Evolutionary conservation across 2,888 invertebrate genomes (phyloP), one percentile per base, ranked within the genome.

Genomic region (Sphaerophoria rueppellii): DNA sequence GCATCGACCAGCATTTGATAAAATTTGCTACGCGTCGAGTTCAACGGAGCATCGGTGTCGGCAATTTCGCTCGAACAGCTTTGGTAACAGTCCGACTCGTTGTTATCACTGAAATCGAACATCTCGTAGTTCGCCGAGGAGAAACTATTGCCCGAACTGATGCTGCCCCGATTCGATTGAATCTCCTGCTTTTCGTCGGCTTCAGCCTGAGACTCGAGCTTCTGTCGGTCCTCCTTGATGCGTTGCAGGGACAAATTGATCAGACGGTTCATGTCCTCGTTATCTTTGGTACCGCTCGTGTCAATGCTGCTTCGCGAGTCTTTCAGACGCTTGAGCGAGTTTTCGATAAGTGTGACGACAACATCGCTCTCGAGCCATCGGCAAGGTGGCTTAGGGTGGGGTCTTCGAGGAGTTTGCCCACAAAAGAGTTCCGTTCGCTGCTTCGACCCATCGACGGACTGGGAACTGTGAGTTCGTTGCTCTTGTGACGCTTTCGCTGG

Each of bases 81-180:
- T 87, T 95, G 95, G 89, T 95, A 95, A 90, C 95, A 95, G 89
- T 95, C 95, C 35, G 95, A 95, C 24, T 91, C 92, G 60, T 87
- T 87, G 91, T 94, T 94, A 74, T 90, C 90, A 90, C 94, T 94
- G 86, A 95, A 95, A 92, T 95, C 95, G 93, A 95, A 95, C 91
- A 95, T 93, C 92, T 95, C 95, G 92, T 95, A 95, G 91, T 95
- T 95, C 90, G 95, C 95, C 89, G 95, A 95, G 92, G 94, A 94
- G 92, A 93, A 93, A 90, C 93, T 94, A 71, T 91, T 92, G 65
- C 91, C 91, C 52, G 91, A 91, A 77, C 91, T 93, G 91, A 91
- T 93, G 93, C 94, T 89, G 93, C 91, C 89, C 90, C 94, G 92
- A 92, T 94, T 92, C 65, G 92, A 92, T 67, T 90, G 89, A 34